Percentiles rank a stretch among this genome's conserved stretches.
phyloP scores from a whole-genome alignment of 2,113 vertebrate species.

The Brienomyrus brachyistius region DNA sequence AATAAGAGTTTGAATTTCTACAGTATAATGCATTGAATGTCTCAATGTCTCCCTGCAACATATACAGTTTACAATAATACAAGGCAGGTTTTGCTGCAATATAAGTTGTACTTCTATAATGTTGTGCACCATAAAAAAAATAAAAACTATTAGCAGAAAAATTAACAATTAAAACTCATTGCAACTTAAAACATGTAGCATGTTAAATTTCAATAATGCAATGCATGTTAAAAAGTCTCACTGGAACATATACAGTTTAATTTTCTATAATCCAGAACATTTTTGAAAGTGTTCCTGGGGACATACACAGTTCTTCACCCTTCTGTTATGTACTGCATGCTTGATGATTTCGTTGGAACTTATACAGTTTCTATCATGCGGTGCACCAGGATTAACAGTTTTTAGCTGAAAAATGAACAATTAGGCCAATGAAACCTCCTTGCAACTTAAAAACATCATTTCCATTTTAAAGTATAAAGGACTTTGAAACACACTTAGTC shows the following conservation, averaged over 20 bases:
- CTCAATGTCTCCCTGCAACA: not conserved
- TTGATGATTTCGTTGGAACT: not conserved
- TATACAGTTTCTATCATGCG: not conserved
- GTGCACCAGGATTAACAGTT: not conserved
- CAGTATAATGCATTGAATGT: not conserved
- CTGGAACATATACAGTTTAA: not conserved
- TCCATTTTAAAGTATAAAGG: not conserved
- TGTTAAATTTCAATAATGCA: not conserved
- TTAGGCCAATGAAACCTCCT: not conserved
- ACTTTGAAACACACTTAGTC: not conserved
- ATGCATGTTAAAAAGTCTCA: not conserved
- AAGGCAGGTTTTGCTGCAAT: not conserved
- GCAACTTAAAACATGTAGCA: not conserved
- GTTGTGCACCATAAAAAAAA: not conserved
- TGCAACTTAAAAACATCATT: not conserved
- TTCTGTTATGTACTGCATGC: not conserved
- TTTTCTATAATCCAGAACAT: no score
- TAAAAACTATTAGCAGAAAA: not conserved
- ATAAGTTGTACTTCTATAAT: not conserved
- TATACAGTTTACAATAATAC: not conserved
- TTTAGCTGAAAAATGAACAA: not conserved
- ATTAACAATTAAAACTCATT: not conserved
- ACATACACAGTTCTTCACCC: not conserved
- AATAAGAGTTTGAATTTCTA: not conserved
- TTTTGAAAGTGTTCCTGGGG: no score